Conservation (phyloP, 2,113 vertebrate genomes). For the Chamaetylas fuelleborni region DNA sequence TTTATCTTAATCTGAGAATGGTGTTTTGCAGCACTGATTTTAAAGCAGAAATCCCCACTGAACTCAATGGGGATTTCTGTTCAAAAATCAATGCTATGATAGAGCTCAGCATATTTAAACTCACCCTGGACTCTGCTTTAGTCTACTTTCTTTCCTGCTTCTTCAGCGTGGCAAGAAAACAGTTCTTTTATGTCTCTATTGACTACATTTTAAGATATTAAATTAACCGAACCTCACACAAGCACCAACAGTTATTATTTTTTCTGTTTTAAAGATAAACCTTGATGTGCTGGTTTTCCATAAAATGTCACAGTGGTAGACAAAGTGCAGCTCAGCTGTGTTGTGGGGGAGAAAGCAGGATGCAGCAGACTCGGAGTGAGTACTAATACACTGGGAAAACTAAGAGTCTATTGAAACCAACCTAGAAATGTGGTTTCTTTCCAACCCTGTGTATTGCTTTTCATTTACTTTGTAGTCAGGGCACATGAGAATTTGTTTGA, state of each 20-base stretch:
- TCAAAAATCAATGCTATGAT: constrained; percentile 23
- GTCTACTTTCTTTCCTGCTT: not conserved
- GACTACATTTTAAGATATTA: not conserved
- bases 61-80: constrained; percentile 9
- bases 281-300: constrained; percentile 5
- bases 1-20: constrained; percentile 9
- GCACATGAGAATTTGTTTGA: constrained; percentile 67
- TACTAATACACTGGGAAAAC: constrained; percentile 60
- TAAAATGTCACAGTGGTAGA: constrained; percentile 12
- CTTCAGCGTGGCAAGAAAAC: not conserved
- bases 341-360: constrained; percentile 35
- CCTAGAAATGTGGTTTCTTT: constrained; percentile 60
- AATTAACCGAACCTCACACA: not conserved
- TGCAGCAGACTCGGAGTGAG: constrained; percentile 52
- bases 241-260: constrained; percentile 5
- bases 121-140: not conserved
- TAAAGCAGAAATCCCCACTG: constrained; percentile 7
- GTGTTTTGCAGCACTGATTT: constrained; percentile 37
- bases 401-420: constrained; percentile 60
- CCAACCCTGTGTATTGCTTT: constrained; percentile 56
- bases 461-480: constrained; percentile 64
- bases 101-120: not conserved
- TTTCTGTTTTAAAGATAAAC: constrained; percentile 33
- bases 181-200: not conserved
- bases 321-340: constrained; percentile 49